These are phyloP conservation scores for Archivesica marissinica DNA, from an alignment of 1,140 invertebrate species.

Conservation along the genomic window DNA sequence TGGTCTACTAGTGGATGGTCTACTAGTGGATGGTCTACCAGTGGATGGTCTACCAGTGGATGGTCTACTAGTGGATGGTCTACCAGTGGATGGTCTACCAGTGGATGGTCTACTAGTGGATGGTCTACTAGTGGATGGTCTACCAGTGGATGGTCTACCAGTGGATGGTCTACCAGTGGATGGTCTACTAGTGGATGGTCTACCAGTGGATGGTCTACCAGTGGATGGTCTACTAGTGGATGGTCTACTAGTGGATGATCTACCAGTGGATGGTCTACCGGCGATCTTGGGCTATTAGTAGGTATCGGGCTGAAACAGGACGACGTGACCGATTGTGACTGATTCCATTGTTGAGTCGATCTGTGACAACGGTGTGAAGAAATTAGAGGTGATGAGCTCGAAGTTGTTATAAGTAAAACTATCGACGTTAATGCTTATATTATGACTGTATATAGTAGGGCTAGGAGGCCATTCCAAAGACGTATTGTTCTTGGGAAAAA, in stretches of 20 bases:
- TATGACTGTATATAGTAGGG: too few species aligned
- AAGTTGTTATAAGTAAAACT: constrained; percentile 11
- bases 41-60: neutral
- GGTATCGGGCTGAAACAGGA: constrained; percentile 32
- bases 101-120: neutral
- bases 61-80: neutral
- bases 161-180: neutral
- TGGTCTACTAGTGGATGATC: neutral
- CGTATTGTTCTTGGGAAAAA: too few species aligned
- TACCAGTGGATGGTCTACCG: neutral
- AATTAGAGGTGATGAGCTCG: neutral
- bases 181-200: neutral
- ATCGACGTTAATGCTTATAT: constrained; percentile 34
- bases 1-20: neutral
- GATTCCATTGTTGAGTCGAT: constrained; percentile 1
- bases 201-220: neutral
- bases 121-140: neutral
- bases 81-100: neutral
- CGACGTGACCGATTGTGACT: neutral
- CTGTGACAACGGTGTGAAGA: neutral
- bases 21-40: neutral
- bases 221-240: neutral
- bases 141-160: neutral
- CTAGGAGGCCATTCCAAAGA: too few species aligned
- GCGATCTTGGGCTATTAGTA: neutral